Evolutionary conservation across 2,113 vertebrate genomes (phyloP), one percentile per base, ranked within the genome.

Genomic region (Neodontobutis hainanensis): DNA sequence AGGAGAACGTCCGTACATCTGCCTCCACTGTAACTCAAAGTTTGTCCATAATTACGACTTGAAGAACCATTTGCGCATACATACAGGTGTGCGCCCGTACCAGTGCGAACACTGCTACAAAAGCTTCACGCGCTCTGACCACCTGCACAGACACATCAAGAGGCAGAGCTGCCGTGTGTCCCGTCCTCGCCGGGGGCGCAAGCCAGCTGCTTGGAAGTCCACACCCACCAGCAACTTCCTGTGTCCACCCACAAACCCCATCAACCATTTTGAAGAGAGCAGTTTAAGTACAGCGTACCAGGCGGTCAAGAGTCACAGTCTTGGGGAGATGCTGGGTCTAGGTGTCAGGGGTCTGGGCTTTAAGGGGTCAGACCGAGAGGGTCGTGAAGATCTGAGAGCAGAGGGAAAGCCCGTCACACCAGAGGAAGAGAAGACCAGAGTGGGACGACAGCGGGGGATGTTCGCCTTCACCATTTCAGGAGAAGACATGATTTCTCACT

Each of bases 41-140:
- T 99, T 99, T 2, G 95, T 99, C 80, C 97, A 99, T 92, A 99
- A 99, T 92, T 99, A 99, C 9, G 97, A 99, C 94, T 94, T 99
- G 82, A 98, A 99, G 91, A 99, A 99, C 91, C 97, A 99, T 92
- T 93, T 98, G 92, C 95, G 97, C 61, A 99, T 99, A 90, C 97
- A 99, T 88, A 99, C 96, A 0, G 97, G 97, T 3, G 92, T 99
- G 70, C 93, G 97, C 36, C 97, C 97, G 9, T 99, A 99, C 91
- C 97, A 99, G 91, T 99, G 97, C 3, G 95, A 97, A 91, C 96
- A 98, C 91, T 99, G 97, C 94, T 99, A 97, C 93, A 99, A 99
- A 82, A 99, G 97, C 73, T 99, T 99, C 92, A 98, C 97, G 1
- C 95, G 96, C 65, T 98, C 97, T 0, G 96, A 99, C 89, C 97